Evolutionary conservation across 92 coral and sea anemone genomes (phyloP).

Genomic region (Epizoanthus illoricatus): DNA sequence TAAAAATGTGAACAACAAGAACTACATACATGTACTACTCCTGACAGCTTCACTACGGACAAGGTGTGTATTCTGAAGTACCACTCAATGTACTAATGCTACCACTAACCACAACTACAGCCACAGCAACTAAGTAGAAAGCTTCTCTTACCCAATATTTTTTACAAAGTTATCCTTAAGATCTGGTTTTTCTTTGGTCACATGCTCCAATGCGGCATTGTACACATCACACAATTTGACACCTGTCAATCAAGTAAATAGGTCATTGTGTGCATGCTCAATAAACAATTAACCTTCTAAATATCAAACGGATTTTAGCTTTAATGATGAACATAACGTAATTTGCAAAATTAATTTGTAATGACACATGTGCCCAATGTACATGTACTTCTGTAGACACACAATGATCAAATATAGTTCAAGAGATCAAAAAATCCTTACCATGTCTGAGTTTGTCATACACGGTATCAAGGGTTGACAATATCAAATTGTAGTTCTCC

Average conservation of each 20-base stretch:
- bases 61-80: too few relatives aligned
- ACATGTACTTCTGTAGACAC: neutral
- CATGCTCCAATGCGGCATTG: constrained; percentile 82
- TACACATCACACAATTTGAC: constrained; percentile 93
- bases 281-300: neutral
- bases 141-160: constrained; percentile 82
- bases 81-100: too few relatives aligned
- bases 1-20: neutral
- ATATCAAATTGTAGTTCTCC: constrained; percentile 78
- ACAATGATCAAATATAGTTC: neutral
- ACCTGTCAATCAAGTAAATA: constrained; percentile 42
- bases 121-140: neutral
- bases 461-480: constrained; percentile 75
- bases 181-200: constrained; percentile 80
- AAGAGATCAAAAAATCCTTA: constrained; percentile 1
- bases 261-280: neutral
- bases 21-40: neutral
- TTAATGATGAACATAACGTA: neutral
- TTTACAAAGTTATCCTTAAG: constrained; percentile 89
- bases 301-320: too few relatives aligned
- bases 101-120: neutral
- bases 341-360: neutral
- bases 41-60: too few relatives aligned
- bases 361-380: neutral
- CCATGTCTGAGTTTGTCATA: constrained; percentile 92